A percentile compares a stretch with the other conserved stretches of the same genome.
These are phyloP conservation scores for Myrmecobius fasciatus DNA, from an alignment of 2,113 vertebrate species.

Conservation along the genomic window DNA sequence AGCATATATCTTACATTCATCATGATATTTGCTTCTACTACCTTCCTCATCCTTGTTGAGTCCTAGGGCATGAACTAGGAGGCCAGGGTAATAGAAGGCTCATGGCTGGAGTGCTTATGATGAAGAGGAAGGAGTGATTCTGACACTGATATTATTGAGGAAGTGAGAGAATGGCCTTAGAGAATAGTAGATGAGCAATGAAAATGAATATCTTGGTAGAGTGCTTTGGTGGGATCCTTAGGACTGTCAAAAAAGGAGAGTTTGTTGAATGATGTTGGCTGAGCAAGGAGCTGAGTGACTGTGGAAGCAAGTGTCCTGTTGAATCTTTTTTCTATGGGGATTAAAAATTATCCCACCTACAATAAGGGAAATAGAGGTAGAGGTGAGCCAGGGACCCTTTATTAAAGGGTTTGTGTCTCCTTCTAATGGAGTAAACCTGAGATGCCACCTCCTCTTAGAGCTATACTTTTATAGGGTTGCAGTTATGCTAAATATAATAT, in stretches of 20 bases:
- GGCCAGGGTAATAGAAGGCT: neutral
- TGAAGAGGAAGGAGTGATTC: neutral
- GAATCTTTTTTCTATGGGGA: neutral
- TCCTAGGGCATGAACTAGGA: neutral
- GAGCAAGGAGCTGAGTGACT: neutral
- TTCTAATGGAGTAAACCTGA: too few relatives aligned
- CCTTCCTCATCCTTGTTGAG: neutral
- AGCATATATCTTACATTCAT: neutral
- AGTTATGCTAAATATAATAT: too few relatives aligned
- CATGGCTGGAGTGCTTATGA: neutral
- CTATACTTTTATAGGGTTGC: too few relatives aligned
- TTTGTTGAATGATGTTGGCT: neutral
- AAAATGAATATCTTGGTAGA: neutral
- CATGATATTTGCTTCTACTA: neutral
- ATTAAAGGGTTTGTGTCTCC: too few relatives aligned
- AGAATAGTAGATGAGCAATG: neutral
- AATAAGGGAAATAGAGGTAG: too few relatives aligned
- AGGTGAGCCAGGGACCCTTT: too few relatives aligned
- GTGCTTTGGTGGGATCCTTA: neutral
- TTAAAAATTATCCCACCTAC: too few relatives aligned
- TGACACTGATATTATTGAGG: neutral
- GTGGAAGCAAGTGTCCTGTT: neutral
- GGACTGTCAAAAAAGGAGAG: neutral
- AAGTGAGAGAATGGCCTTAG: neutral
- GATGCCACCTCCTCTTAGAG: too few relatives aligned